Conservation (phyloP, 1,140 invertebrate genomes). For the Nebria ingens region DNA sequence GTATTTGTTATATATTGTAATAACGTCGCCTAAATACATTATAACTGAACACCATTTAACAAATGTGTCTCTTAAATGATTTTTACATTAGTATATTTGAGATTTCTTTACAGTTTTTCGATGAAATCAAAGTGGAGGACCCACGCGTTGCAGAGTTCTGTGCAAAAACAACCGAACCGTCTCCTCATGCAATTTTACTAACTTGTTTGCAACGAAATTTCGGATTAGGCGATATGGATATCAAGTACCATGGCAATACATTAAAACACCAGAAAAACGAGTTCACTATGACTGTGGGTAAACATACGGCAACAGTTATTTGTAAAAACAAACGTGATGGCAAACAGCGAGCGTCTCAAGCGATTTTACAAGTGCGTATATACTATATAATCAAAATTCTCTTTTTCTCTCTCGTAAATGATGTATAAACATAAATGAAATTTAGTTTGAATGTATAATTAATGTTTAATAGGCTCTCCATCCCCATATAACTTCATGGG, state of each 20-base stretch:
- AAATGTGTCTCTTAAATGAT: neutral
- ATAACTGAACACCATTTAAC: neutral
- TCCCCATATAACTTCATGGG: conserved; percentile 91
- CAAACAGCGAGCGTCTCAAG: conserved; percentile 92
- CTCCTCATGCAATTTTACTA: conserved; percentile 84
- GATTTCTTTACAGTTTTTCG: conserved; percentile 92
- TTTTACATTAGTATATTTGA: too few species aligned
- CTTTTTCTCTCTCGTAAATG: neutral
- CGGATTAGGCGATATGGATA: conserved; percentile 78
- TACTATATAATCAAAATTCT: neutral
- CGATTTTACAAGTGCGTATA: conserved; percentile 66
- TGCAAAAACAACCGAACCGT: conserved; percentile 87
- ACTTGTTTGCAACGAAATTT: conserved; percentile 91
- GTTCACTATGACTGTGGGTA: conserved; percentile 89
- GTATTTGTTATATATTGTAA: too few species aligned
- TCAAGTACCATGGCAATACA: conserved; percentile 70
- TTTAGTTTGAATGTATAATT: too few species aligned
- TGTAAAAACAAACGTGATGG: conserved; percentile 96
- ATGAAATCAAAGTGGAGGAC: conserved; percentile 87
- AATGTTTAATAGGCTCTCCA: conserved; percentile 61
- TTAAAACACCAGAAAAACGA: conserved; percentile 88
- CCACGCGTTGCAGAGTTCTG: conserved; percentile 88
- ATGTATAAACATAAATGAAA: too few species aligned
- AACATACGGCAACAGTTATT: conserved; percentile 76
- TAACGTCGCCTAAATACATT: too few species aligned